Conservation (phyloP, 1,140 invertebrate species). For the Mylabris phalerata region DNA sequence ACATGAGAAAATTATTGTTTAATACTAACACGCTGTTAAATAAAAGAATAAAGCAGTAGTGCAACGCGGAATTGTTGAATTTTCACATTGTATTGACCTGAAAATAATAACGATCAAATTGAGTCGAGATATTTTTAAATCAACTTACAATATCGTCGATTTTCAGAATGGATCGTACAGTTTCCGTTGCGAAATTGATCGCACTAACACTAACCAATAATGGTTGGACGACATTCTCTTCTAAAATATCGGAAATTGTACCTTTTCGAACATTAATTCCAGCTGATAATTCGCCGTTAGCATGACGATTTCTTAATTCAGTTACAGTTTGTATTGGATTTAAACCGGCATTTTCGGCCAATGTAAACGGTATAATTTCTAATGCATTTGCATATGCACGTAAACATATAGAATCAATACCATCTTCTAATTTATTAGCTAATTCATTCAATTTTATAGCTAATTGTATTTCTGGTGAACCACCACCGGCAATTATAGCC, state of each 20-base stretch:
- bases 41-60: no score
- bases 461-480: constrained; percentile 94
- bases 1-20: no score
- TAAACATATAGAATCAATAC: constrained; percentile 92
- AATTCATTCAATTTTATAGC: constrained; percentile 76
- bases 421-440: constrained; percentile 70
- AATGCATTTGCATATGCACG: constrained; percentile 93
- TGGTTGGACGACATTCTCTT: constrained; percentile 97
- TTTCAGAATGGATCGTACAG: constrained; percentile 95
- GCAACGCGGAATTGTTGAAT: no score
- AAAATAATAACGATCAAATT: constrained; percentile 26
- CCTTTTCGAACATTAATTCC: constrained; percentile 98
- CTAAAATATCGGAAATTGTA: constrained; percentile 90
- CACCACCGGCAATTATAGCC: constrained; percentile 89
- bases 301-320: constrained; percentile 91
- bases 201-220: constrained; percentile 91
- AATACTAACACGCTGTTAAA: no score
- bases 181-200: constrained; percentile 92
- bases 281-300: constrained; percentile 69
- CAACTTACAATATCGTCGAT: constrained; percentile 92
- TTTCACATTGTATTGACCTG: constrained; percentile 41
- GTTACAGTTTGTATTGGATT: constrained; percentile 96
- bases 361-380: constrained; percentile 93
- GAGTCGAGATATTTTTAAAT: not conserved
- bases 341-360: constrained; percentile 99